Percentiles rank a stretch among this genome's conserved stretches.
These are phyloP conservation scores for Protonemura montana DNA, from an alignment of 2,888 invertebrate genomes.

Conservation along the genomic window DNA sequence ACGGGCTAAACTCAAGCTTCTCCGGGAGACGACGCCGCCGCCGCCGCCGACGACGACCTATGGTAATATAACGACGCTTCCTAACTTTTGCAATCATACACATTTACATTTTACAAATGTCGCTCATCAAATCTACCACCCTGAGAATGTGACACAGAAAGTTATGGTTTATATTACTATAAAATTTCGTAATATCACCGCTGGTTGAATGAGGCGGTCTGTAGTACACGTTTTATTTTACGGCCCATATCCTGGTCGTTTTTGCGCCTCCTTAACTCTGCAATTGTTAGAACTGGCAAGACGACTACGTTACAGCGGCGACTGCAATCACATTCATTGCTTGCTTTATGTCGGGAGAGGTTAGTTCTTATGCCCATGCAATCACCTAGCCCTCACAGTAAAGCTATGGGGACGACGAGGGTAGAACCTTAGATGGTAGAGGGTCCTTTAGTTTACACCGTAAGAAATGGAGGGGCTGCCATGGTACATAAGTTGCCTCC, in stretches of 20 bases:
- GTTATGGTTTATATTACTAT: slow-evolving; percentile 34
- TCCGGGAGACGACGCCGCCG: no score
- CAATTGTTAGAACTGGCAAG: slow-evolving; percentile 8
- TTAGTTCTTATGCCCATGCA: slow-evolving; percentile 31
- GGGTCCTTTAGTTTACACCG: slow-evolving; percentile 7
- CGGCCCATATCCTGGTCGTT: slow-evolving; percentile 17
- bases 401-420: neutral
- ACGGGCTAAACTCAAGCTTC: neutral
- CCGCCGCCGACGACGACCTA: neutral
- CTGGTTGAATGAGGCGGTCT: neutral
- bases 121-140: slow-evolving; percentile 19
- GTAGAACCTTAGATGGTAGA: neutral
- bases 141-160: slow-evolving; percentile 26
- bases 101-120: slow-evolving; percentile 32
- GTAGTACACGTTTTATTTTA: slow-evolving; percentile 30
- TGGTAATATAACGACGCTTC: neutral
- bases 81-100: slow-evolving; percentile 34
- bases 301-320: neutral
- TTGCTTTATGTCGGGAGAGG: slow-evolving; percentile 33
- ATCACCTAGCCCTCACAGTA: slow-evolving; percentile 23
- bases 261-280: slow-evolving; percentile 21
- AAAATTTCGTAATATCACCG: slow-evolving; percentile 10
- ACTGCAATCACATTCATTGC: slow-evolving; percentile 37
- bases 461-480: slow-evolving; percentile 23
- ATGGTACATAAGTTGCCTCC: neutral